Evolutionary conservation across 2,113 vertebrate genomes (phyloP), one percentile per base, ranked within the genome.

Genomic region (Perca flavescens): DNA sequence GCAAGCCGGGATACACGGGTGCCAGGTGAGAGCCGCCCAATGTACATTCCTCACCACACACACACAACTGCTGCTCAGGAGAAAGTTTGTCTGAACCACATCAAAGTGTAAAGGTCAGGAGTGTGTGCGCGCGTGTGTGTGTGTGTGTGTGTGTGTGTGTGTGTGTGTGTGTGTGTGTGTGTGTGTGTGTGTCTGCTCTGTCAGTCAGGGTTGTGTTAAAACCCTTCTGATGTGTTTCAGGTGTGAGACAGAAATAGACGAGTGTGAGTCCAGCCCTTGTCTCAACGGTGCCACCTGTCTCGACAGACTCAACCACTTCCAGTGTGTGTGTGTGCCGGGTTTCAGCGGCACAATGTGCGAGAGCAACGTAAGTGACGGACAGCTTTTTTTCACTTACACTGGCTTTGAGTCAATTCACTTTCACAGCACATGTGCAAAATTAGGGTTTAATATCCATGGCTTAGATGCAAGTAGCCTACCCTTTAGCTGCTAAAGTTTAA

Each of bases 231-330:
- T 46, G 60, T 88, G 62, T 92, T 92, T 49, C 92, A 99, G 98
- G 77, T 99, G 98, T 86, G 96, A 96, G 89, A 91, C 93, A 31
- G 96, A 96, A 28, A 82, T 96, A 63, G 95, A 96, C 5, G 94
- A 97, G 68, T 99, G 98, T 31, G 94, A 94, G 1, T 95, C 96
- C 4, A 96, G 94, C 82, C 98, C 98, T 0, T 99, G 98, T 92
- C 95, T 96, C 77, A 97, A 99, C 0, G 97, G 97, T 10, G 98
- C 96, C 54, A 97, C 96, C 14, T 99, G 98, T 85, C 94, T 93
- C 73, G 95, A 95, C 83, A 86, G 93, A 0, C 93, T 94, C n/a
- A 96, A 96, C 88, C 92, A 86, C 43, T 97, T 94, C 40, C 93
- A 96, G 84, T 99, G 98, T 43, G n/a, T 95, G 79, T 99, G 98